These are phyloP conservation scores for Balaeniceps rex DNA, from an alignment of 2,113 vertebrate species.

Conservation along the genomic window DNA sequence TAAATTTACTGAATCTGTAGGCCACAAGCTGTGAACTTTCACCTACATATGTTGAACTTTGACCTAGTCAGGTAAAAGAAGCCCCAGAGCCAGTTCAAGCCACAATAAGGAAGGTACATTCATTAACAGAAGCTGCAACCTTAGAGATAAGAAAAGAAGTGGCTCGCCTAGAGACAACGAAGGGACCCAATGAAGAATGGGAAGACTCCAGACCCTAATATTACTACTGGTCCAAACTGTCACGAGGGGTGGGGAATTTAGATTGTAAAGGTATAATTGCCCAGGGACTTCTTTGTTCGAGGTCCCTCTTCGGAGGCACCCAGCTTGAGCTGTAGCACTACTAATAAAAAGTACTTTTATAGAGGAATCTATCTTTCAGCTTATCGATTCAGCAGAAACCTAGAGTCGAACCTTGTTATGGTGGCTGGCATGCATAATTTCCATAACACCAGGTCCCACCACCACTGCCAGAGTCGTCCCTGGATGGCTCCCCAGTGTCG, in stretches of 20 bases:
- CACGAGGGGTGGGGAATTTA: neutral
- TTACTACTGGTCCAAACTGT: neutral
- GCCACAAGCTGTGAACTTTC: neutral
- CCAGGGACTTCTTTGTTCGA: neutral
- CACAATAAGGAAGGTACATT: neutral
- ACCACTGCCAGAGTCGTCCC: accelerated
- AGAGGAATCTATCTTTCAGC: neutral
- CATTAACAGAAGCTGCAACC: neutral
- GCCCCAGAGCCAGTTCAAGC: neutral
- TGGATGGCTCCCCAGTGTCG: neutral
- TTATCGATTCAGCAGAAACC: neutral
- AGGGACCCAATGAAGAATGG: neutral
- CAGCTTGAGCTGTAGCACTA: neutral
- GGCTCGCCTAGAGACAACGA: neutral
- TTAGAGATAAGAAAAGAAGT: neutral
- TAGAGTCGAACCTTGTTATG: neutral
- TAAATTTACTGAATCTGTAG: neutral
- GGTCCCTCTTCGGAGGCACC: neutral
- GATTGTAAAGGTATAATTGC: neutral
- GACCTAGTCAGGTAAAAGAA: neutral
- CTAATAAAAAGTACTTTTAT: neutral
- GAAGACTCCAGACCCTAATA: neutral
- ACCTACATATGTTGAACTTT: neutral
- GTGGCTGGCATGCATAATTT: neutral
- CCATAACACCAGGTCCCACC: neutral